Base-by-base conservation (phyloP, 2,797 vertebrate genomes). In the Anguilla anguilla region DNA sequence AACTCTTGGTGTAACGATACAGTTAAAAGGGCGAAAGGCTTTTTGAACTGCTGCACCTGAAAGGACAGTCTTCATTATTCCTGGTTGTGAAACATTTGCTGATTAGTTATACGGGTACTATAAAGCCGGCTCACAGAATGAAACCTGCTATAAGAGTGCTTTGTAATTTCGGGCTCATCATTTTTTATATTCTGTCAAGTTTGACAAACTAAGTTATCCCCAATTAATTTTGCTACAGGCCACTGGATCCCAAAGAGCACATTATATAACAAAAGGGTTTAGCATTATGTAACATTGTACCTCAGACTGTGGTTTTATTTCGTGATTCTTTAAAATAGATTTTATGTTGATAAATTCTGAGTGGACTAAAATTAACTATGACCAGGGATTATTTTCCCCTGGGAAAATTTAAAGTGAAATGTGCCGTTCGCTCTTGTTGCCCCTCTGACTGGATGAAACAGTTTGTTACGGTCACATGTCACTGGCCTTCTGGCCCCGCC, bases 371-470 rank as follows among this genome's bases (percentile, higher is more conserved):
- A 81, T 81, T 25, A 51, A 10, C 22, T n/a, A 28, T n/a, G 79
- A n/a, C 79, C 79, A 82, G 25, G 79, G 79, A 51, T 82, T 49
- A 51, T 82, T 82, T 82, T n/a, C 15, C 28, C 46, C 28, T 51
- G 43, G 11, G 46, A 82, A 51, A n/a, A 51, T 49, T 82, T 51
- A 5, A 46, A 7, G 25, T 49, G 39, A 49, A 81, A 81, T 81
- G 46, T 51, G 46, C 46, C 13, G 6, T 49, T 49, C 13, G 22
- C 43, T n/a, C 46, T 82, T 4, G 43, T 1, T 46, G 77, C 43
- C 9, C 22, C 43, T 81, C 13, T 49, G 19, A 7, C 46, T n/a
- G 79, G 11, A 82, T 51, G 79, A 10, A 49, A 13, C 17, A 19
- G 79, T 51, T 43, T 82, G 25, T 49, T n/a, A 82, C 46, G 25